Base-by-base conservation (phyloP, 1,140 invertebrate genomes). In the Lordiphosa stackelbergi region DNA sequence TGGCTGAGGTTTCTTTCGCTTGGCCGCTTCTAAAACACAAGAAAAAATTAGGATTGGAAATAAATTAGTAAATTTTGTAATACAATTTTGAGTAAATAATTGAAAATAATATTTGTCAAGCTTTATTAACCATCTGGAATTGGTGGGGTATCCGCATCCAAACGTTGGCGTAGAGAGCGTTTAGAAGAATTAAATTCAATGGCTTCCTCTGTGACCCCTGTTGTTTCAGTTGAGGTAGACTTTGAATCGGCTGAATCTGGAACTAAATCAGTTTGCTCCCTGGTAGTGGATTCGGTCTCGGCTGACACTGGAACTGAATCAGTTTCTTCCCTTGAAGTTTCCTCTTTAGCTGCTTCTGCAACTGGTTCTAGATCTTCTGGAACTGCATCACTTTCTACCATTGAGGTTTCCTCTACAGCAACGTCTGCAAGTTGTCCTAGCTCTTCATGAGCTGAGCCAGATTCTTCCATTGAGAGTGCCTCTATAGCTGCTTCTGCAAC, bases 51-150 rank as follows among this genome's bases (percentile, higher is more conserved):
- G n/a, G 56, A 40, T 12, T 31, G 22, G 7, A 65, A 34, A 57
- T 36, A 45, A 13, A 35, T 64, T 54, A 70, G 41, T 55, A 6
- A 38, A 5, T 4, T 4, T 31, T 1, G 5, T 31, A 24, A n/a
- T 31, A 5, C 4, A 3, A 16, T 4, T 19, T 16, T 19, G 6
- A 1, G 22, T 6, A 12, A 12, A 12, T n/a, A 36, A 47, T 11
- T 12, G 2, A 16, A 35, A 49, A 1, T 34, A 31, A 10, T 13
- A 69, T 48, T 68, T 12, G 34, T n/a, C 11, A 40, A 69, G 53
- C 56, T 31, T 31, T 83, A 81, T 83, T 81, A 83, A 81, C 75
- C 75, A 65, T 81, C 71, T 83, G 57, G 40, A 31, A 31, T 6
- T 1, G 61, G 53, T 28, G 60, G 40, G 36, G 43, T 38, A 53